A percentile compares a stretch with the other conserved stretches of the same genome.
phyloP scores from a whole-genome alignment of 2,113 vertebrate species.

The Silurus meridionalis region DNA sequence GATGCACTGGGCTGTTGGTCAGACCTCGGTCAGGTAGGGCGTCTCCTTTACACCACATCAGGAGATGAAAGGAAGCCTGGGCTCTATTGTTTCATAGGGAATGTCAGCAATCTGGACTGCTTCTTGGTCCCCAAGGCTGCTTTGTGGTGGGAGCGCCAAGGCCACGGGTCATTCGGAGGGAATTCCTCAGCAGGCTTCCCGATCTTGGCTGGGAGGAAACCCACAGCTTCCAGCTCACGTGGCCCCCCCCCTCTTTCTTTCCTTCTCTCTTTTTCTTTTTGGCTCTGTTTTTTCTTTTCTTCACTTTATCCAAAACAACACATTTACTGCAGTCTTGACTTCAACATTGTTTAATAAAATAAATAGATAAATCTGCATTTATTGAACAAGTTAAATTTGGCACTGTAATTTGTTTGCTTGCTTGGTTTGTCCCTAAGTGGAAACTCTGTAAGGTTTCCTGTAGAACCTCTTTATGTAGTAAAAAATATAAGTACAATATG shows the following conservation, averaged over 20 bases:
- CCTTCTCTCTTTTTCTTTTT: not conserved
- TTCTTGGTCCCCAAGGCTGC: constrained; percentile 41
- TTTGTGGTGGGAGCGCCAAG: constrained; percentile 36
- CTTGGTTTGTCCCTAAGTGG: not conserved
- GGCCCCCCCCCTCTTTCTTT: constrained; percentile 30
- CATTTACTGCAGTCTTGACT: not conserved
- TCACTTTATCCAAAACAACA: not conserved
- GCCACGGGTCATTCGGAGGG: constrained; percentile 63
- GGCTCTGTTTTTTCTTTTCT: not conserved
- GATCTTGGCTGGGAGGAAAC: constrained; percentile 49
- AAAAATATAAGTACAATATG: not conserved
- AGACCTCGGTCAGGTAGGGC: constrained; percentile 52
- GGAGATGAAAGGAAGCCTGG: constrained; percentile 55
- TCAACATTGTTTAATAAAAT: too few relatives aligned
- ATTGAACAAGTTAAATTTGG: not conserved
- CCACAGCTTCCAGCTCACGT: constrained; percentile 50
- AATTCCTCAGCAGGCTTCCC: constrained; percentile 64
- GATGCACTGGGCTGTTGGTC: constrained; percentile 35
- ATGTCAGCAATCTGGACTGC: constrained; percentile 57
- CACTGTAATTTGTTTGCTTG: not conserved
- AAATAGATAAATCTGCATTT: not conserved
- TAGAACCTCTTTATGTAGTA: not conserved
- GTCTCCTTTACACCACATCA: constrained; percentile 42
- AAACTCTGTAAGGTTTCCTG: not conserved
- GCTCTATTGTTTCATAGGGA: constrained; percentile 59